These are phyloP conservation scores for Atrina japonica DNA, from an alignment of 2,888 invertebrate species.

Conservation along the genomic window DNA sequence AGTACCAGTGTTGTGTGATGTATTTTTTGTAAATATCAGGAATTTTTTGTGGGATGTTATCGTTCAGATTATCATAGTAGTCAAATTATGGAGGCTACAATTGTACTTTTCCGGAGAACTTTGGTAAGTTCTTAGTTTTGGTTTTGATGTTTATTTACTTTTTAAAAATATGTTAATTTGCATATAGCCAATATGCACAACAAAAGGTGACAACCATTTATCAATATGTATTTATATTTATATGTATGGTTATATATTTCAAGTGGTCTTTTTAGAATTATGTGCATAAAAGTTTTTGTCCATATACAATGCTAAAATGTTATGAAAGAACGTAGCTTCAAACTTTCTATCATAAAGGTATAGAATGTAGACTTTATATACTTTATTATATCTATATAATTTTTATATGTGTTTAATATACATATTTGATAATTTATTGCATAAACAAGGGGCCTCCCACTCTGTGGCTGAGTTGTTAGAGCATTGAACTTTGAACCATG, in stretches of 20 bases:
- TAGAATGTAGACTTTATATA: no score
- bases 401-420: no score
- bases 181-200: neutral
- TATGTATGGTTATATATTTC: neutral
- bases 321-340: no score
- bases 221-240: neutral
- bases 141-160: neutral
- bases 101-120: neutral
- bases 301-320: no score
- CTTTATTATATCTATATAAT: no score
- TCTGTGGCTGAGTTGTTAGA: no score
- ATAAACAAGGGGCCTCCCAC: no score
- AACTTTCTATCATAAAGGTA: no score
- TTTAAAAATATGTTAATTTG: neutral
- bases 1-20: no score
- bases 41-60: neutral
- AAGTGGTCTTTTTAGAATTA: no score
- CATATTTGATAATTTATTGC: no score
- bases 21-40: neutral
- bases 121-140: slow-evolving; percentile 2
- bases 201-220: neutral
- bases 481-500: no score
- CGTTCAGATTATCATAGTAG: neutral
- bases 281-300: neutral
- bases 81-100: neutral